phyloP scores from a whole-genome alignment of 2,888 invertebrate species.

The Portevinia maculata region DNA sequence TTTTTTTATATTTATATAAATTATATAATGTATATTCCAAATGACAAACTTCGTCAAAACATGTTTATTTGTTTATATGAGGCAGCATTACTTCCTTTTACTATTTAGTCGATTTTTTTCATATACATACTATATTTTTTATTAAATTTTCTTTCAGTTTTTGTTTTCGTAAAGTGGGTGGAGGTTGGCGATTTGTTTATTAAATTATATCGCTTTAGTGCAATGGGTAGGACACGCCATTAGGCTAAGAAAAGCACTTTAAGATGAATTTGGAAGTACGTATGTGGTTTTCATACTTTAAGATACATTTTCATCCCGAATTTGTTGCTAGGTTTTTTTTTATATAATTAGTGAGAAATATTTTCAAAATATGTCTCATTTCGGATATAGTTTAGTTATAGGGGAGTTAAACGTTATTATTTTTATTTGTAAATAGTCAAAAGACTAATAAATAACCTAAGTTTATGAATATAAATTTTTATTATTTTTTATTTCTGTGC shows the following conservation, averaged over 20 bases:
- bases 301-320: slow-evolving; percentile 61
- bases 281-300: slow-evolving; percentile 54
- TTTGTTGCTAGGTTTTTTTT: slow-evolving; percentile 45
- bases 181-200: slow-evolving; percentile 61
- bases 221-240: slow-evolving; percentile 68
- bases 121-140: slow-evolving; percentile 35
- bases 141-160: slow-evolving; percentile 42
- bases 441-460: slow-evolving; percentile 73
- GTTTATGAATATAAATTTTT: slow-evolving; percentile 41
- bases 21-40: slow-evolving; percentile 62
- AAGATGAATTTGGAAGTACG: slow-evolving; percentile 64
- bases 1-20: slow-evolving; percentile 41
- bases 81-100: slow-evolving; percentile 60
- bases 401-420: slow-evolving; percentile 41
- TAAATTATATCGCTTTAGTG: slow-evolving; percentile 58
- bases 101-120: slow-evolving; percentile 52
- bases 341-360: slow-evolving; percentile 50
- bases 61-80: slow-evolving; percentile 66
- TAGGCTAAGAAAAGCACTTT: slow-evolving; percentile 70
- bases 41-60: slow-evolving; percentile 68
- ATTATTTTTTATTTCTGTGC: slow-evolving; percentile 55
- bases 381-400: slow-evolving; percentile 41
- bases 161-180: slow-evolving; percentile 65
- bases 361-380: slow-evolving; percentile 61
- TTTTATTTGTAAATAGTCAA: slow-evolving; percentile 67